Evolutionary conservation across 1,140 invertebrate species (phyloP).

Genomic region (Pseudomyrmex sp.): DNA sequence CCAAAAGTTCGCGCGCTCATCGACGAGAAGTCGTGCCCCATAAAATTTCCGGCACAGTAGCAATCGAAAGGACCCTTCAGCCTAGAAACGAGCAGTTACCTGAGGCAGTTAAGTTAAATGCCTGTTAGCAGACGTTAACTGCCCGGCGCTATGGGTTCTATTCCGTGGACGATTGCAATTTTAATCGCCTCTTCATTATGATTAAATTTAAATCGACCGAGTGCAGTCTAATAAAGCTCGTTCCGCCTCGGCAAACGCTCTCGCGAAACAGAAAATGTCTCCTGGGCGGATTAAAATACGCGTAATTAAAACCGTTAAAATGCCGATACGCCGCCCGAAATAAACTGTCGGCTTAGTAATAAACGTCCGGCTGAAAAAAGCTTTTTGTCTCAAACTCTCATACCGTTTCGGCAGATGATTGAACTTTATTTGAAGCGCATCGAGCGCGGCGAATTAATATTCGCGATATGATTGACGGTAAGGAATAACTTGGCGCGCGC

Average conservation of each 20-base stretch:
- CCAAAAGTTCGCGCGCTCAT: constrained; percentile 56
- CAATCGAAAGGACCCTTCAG: constrained; percentile 85
- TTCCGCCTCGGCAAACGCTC: constrained; percentile 56
- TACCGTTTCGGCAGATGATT: constrained; percentile 71
- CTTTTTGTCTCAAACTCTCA: constrained; percentile 75
- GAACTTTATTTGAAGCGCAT: constrained; percentile 81
- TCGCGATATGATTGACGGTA: constrained; percentile 73
- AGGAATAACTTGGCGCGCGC: constrained; percentile 58
- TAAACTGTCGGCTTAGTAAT: constrained; percentile 79
- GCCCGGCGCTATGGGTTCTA: constrained; percentile 79
- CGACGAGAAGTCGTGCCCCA: constrained; percentile 72
- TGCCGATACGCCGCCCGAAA: constrained; percentile 80
- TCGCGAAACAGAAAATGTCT: constrained; percentile 79
- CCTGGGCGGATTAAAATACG: constrained; percentile 79
- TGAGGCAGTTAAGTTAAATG: constrained; percentile 85
- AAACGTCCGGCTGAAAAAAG: constrained; percentile 78
- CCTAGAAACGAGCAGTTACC: constrained; percentile 84
- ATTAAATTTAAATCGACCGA: constrained; percentile 84
- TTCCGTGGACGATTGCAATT: constrained; percentile 84
- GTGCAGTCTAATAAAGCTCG: constrained; percentile 80
- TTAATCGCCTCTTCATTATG: constrained; percentile 84
- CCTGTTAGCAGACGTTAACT: constrained; percentile 85
- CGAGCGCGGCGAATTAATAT: constrained; percentile 74
- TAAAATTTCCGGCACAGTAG: constrained; percentile 80
- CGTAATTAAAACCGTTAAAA: constrained; percentile 82